These are phyloP conservation scores for Aleiodes sp. DNA, from an alignment of 1,140 invertebrate genomes.

Conservation along the genomic window DNA sequence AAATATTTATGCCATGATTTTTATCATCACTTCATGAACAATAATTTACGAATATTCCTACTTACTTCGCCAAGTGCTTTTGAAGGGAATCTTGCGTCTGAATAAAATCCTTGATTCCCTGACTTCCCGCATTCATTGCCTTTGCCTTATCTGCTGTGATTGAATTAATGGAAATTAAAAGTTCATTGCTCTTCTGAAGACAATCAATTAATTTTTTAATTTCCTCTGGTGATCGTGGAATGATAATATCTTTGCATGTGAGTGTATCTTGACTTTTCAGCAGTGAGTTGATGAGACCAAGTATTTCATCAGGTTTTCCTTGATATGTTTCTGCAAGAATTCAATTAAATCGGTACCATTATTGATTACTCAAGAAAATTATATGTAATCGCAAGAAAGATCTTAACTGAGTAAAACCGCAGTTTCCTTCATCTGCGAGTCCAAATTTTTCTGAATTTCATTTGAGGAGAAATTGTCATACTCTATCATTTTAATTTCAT, in stretches of 20 bases:
- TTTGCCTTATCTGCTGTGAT: constrained; percentile 35
- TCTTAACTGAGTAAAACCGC: constrained; percentile 33
- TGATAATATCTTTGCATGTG: constrained; percentile 38
- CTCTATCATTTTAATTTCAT: constrained; percentile 39
- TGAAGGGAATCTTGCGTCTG: constrained; percentile 32
- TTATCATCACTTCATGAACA: background rate
- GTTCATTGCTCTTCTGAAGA: constrained; percentile 33
- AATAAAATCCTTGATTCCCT: constrained; percentile 36
- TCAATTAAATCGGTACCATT: no score
- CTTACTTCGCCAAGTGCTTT: constrained; percentile 38
- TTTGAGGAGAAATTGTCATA: constrained; percentile 34
- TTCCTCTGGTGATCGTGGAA: constrained; percentile 41
- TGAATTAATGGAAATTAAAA: constrained; percentile 33
- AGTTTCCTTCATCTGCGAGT: constrained; percentile 25
- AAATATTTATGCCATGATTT: constrained; percentile 25
- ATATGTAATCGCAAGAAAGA: background rate
- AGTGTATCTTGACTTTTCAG: constrained; percentile 41
- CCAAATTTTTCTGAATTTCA: constrained; percentile 31
- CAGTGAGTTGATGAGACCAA: constrained; percentile 34
- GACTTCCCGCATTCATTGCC: constrained; percentile 25
- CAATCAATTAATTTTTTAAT: constrained; percentile 25
- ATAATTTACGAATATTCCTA: background rate
- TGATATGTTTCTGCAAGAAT: constrained; percentile 3
- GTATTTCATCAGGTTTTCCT: constrained; percentile 4
- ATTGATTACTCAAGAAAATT: background rate